phyloP scores from a whole-genome alignment of 2,888 invertebrate species.

The Trissolcus japonicus region DNA sequence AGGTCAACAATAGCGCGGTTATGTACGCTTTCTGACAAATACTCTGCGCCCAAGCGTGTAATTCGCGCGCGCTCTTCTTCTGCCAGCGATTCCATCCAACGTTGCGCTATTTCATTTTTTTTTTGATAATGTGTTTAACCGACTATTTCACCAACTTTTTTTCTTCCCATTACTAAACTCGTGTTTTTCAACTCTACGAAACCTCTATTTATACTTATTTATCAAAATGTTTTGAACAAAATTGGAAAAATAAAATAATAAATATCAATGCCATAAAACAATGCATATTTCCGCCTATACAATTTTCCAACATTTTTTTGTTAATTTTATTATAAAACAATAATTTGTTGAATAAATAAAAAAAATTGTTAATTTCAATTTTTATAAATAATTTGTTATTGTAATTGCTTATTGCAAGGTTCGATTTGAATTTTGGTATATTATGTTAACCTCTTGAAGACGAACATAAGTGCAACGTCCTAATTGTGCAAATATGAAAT shows the following conservation, averaged over 20 bases:
- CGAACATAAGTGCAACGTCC: slow-evolving; percentile 32
- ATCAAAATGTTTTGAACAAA: too few relatives aligned
- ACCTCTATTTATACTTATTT: slow-evolving; percentile 12
- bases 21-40: slow-evolving; percentile 66
- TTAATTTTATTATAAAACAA: not conserved
- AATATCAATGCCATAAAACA: too few relatives aligned
- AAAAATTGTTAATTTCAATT: too few relatives aligned
- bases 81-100: slow-evolving; percentile 54
- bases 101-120: slow-evolving; percentile 56
- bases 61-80: slow-evolving; percentile 63
- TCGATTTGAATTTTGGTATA: slow-evolving; percentile 3
- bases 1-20: slow-evolving; percentile 73
- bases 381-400: not conserved
- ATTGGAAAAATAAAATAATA: too few relatives aligned
- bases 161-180: slow-evolving; percentile 50
- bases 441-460: slow-evolving; percentile 29
- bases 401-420: not conserved
- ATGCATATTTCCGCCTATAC: too few relatives aligned
- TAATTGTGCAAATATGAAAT: slow-evolving; percentile 39
- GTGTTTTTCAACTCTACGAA: slow-evolving; percentile 32
- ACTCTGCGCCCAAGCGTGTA: slow-evolving; percentile 72
- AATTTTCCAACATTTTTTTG: not conserved
- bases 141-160: slow-evolving; percentile 39
- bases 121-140: slow-evolving; percentile 49
- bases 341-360: too few relatives aligned